Conservation (phyloP, 1,140 invertebrate genomes). For the Monochamus saltuarius region DNA sequence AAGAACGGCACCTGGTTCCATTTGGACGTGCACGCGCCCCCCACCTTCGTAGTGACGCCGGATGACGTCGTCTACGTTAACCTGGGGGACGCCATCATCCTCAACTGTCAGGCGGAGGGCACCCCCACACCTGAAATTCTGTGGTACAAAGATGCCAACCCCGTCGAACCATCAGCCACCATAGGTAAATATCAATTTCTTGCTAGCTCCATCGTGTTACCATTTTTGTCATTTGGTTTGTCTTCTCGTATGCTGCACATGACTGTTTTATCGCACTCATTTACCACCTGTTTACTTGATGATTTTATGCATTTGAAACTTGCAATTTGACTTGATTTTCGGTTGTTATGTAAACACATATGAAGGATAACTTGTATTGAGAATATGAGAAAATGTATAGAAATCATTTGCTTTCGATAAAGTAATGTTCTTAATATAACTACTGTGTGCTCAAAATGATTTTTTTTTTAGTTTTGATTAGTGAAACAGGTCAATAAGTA, state of each 20-base stretch:
- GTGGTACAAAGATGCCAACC: conserved; percentile 90
- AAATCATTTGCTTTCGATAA: no score
- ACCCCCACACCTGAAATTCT: conserved; percentile 88
- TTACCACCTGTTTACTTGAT: no score
- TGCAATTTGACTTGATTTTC: no score
- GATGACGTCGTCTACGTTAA: conserved; percentile 95
- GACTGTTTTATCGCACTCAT: no score
- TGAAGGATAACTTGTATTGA: no score
- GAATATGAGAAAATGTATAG: no score
- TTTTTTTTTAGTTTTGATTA: no score
- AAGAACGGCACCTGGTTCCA: conserved; percentile 96
- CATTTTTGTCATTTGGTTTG: neutral
- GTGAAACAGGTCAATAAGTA: no score
- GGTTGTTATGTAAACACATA: no score
- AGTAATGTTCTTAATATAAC: no score
- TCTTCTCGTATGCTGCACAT: neutral
- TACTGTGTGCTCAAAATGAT: no score
- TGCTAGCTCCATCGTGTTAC: neutral
- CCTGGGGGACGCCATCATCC: conserved; percentile 90
- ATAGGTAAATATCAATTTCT: conserved; percentile 53
- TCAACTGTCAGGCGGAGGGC: conserved; percentile 93
- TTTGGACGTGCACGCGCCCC: conserved; percentile 92
- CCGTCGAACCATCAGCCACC: conserved; percentile 81
- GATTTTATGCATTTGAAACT: no score
- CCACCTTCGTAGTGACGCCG: conserved; percentile 87